These are phyloP conservation scores for Masticophis lateralis DNA, from an alignment of 2,797 vertebrate species.

Conservation along the genomic window DNA sequence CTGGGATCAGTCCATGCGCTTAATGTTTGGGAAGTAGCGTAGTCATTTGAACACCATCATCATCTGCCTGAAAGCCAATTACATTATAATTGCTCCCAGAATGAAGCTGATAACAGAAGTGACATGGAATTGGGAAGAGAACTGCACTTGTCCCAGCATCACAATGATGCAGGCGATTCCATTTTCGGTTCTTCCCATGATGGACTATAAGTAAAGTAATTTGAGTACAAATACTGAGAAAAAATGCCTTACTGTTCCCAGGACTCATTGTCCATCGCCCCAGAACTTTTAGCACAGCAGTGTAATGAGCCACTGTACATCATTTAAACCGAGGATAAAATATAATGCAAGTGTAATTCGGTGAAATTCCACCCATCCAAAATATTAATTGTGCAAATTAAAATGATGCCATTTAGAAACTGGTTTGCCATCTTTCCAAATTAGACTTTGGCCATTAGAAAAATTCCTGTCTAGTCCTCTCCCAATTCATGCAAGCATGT, in stretches of 20 bases:
- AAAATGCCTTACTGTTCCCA: constrained; percentile 12
- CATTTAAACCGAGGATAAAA: background rate
- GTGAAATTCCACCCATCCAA: background rate
- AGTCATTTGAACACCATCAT: constrained; percentile 39
- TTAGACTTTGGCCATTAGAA: background rate
- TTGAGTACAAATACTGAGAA: constrained; percentile 15
- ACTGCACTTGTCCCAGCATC: background rate
- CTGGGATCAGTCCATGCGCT: background rate
- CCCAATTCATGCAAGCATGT: background rate
- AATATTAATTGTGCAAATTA: constrained; percentile 6
- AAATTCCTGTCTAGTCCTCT: background rate
- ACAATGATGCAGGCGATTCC: background rate
- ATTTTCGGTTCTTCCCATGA: constrained; percentile 7
- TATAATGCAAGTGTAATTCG: background rate
- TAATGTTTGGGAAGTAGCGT: constrained; percentile 33
- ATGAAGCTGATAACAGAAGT: constrained; percentile 28
- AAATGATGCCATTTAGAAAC: background rate
- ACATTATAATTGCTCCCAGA: constrained; percentile 33
- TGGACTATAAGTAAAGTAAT: constrained; percentile 19
- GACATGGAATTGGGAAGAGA: constrained; percentile 17
- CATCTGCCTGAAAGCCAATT: constrained; percentile 42
- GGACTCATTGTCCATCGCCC: background rate
- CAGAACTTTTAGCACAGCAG: background rate
- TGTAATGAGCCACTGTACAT: background rate
- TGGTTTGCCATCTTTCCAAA: background rate